Conservation (phyloP, 2,797 vertebrate species). For the Harpagifer antarcticus region DNA sequence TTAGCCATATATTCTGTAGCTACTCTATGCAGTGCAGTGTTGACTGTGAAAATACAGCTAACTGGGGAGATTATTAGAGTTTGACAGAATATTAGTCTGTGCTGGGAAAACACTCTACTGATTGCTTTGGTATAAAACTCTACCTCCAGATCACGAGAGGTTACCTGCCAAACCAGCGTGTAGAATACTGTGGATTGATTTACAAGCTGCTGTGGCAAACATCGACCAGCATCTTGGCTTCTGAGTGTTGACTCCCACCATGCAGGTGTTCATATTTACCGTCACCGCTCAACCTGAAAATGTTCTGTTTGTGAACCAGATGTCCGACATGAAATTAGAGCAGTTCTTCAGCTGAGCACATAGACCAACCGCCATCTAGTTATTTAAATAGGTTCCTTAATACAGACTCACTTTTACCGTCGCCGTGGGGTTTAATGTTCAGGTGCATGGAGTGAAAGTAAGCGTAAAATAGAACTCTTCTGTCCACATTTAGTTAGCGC, state of each 20-base stretch:
- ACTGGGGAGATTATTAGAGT: conserved; percentile 52
- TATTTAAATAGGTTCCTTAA: conserved; percentile 33
- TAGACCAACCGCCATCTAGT: conserved; percentile 25
- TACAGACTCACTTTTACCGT: conserved; percentile 7
- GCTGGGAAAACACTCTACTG: conserved; percentile 50
- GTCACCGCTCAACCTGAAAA: conserved; percentile 22
- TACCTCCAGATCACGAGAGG: conserved; percentile 33
- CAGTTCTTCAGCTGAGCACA: conserved; percentile 14
- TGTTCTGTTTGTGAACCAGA: conserved; percentile 35
- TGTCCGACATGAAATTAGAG: conserved; percentile 31
- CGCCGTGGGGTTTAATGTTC: conserved; percentile 22
- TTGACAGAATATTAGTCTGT: conserved; percentile 42
- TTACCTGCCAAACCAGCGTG: conserved; percentile 56
- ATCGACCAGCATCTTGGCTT: conserved; percentile 29
- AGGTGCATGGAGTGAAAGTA: background rate
- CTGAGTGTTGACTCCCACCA: conserved; percentile 41
- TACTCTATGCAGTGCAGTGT: conserved; percentile 32
- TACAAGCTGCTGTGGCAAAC: conserved; percentile 54
- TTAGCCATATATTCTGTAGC: conserved; percentile 34
- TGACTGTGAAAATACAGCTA: conserved; percentile 65
- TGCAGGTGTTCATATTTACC: conserved; percentile 65
- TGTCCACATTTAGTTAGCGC: background rate
- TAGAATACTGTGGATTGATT: conserved; percentile 59
- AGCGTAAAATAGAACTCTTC: background rate
- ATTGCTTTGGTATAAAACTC: conserved; percentile 52